Conservation (phyloP, 2,113 vertebrate species). For the Gnathonemus longibarbis region DNA sequence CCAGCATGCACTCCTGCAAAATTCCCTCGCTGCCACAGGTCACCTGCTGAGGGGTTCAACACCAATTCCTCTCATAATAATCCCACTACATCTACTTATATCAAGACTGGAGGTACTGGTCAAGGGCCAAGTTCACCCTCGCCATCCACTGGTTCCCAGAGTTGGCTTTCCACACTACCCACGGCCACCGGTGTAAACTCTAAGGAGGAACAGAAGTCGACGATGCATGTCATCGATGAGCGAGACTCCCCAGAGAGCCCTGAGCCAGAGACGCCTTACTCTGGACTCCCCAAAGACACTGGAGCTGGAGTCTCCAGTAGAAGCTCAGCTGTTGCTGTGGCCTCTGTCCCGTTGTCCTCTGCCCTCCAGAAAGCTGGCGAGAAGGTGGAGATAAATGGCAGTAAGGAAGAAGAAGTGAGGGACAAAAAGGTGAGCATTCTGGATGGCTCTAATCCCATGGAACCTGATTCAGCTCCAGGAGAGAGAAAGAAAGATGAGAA, state of each 20-base stretch:
- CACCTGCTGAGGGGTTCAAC: slow-evolving; percentile 27
- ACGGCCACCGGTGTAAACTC: slow-evolving; percentile 18
- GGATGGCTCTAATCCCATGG: neutral
- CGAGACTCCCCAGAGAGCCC: slow-evolving; percentile 68
- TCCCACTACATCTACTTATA: slow-evolving; percentile 30
- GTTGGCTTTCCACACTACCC: slow-evolving; percentile 22
- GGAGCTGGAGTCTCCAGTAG: slow-evolving; percentile 41
- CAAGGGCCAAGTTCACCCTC: neutral
- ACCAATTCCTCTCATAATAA: slow-evolving; percentile 34
- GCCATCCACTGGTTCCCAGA: slow-evolving; percentile 21
- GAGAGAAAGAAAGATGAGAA: slow-evolving; percentile 24
- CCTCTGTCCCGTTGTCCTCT: slow-evolving; percentile 35
- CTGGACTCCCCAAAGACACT: slow-evolving; percentile 23
- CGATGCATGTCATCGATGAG: slow-evolving; percentile 66
- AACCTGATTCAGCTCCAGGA: slow-evolving; percentile 17
- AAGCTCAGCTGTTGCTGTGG: slow-evolving; percentile 43
- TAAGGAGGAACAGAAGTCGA: slow-evolving; percentile 46
- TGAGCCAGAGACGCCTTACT: slow-evolving; percentile 55
- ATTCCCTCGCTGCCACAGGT: slow-evolving; percentile 38
- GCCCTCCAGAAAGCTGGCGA: slow-evolving; percentile 12
- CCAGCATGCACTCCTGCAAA: slow-evolving; percentile 42
- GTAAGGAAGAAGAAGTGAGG: slow-evolving; percentile 25
- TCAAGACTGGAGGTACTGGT: slow-evolving; percentile 27
- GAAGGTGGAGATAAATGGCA: neutral
- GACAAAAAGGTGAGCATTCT: slow-evolving; percentile 20